These are phyloP conservation scores for Scartelaos histophorus DNA, from an alignment of 2,113 vertebrate species.

Conservation along the genomic window DNA sequence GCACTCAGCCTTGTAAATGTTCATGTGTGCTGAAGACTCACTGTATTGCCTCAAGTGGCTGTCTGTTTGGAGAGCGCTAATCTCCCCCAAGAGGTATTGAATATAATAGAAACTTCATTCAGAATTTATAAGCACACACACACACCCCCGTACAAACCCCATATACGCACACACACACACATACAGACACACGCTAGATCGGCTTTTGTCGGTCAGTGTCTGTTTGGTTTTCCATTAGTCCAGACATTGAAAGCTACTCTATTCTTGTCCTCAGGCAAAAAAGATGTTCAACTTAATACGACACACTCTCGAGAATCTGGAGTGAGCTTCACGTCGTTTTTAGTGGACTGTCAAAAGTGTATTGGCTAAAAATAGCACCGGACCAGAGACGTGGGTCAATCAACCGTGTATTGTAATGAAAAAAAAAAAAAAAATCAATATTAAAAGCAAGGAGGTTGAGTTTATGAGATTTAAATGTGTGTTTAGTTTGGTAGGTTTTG, in stretches of 20 bases:
- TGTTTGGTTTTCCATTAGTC: slow-evolving; percentile 9
- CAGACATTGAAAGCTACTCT: not conserved
- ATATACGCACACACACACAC: not conserved
- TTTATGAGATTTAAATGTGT: no score
- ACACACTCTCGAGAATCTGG: not conserved
- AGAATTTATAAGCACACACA: slow-evolving; percentile 39
- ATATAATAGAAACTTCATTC: slow-evolving; percentile 47
- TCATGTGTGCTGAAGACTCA: slow-evolving; percentile 6
- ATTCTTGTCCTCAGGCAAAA: slow-evolving; percentile 20
- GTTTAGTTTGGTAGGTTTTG: no score
- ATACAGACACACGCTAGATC: not conserved
- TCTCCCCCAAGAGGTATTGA: slow-evolving; percentile 16
- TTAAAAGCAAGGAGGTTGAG: no score
- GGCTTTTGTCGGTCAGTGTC: slow-evolving; percentile 13
- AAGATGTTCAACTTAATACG: slow-evolving; percentile 13
- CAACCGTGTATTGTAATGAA: not conserved
- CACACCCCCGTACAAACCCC: not conserved
- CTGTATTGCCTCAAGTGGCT: not conserved
- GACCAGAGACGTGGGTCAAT: not conserved
- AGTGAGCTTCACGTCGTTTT: not conserved
- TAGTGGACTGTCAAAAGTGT: not conserved
- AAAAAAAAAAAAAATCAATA: not conserved
- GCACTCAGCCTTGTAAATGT: not conserved
- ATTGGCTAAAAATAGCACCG: not conserved
- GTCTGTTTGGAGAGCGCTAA: slow-evolving; percentile 26